Evolutionary conservation across 2,888 invertebrate species (phyloP).

Genomic region (Ornithoptera alexandrae): DNA sequence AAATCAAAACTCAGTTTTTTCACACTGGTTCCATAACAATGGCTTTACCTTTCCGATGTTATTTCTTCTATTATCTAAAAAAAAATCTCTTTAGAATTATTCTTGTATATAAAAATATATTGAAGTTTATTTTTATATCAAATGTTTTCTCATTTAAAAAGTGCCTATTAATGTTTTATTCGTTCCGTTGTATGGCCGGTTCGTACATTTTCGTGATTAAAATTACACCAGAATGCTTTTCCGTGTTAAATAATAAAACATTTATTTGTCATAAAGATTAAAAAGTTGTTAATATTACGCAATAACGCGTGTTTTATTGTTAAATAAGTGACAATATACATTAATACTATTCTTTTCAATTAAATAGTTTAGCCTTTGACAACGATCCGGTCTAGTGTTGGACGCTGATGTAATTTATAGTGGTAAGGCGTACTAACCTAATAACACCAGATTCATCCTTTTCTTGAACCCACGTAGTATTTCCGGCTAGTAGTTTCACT

Average conservation of each 20-base stretch:
- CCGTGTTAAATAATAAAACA: slow-evolving; percentile 10
- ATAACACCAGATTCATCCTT: too few relatives aligned
- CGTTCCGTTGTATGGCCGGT: slow-evolving; percentile 11
- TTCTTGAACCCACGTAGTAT: too few relatives aligned
- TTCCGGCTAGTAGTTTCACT: too few relatives aligned
- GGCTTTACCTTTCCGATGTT: not conserved
- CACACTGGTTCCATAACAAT: not conserved
- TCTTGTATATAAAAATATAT: slow-evolving; percentile 13
- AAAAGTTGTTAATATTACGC: slow-evolving; percentile 4
- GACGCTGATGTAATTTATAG: too few relatives aligned
- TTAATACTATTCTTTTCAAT: too few relatives aligned
- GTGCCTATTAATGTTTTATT: slow-evolving; percentile 8
- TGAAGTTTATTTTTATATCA: slow-evolving; percentile 2
- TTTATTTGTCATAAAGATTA: slow-evolving; percentile 10
- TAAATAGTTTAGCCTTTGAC: too few relatives aligned
- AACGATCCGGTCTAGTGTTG: too few relatives aligned
- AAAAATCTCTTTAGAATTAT: not conserved
- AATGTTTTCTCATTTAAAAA: slow-evolving; percentile 9
- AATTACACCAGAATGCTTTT: slow-evolving; percentile 12
- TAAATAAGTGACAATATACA: not conserved
- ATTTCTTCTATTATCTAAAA: not conserved
- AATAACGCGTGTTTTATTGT: not conserved
- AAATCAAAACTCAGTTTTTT: too few relatives aligned
- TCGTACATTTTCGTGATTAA: slow-evolving; percentile 24
- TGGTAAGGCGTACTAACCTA: too few relatives aligned